Conservation (phyloP, 1,140 invertebrate genomes). For the Paramacrobiotus metropolitanus region DNA sequence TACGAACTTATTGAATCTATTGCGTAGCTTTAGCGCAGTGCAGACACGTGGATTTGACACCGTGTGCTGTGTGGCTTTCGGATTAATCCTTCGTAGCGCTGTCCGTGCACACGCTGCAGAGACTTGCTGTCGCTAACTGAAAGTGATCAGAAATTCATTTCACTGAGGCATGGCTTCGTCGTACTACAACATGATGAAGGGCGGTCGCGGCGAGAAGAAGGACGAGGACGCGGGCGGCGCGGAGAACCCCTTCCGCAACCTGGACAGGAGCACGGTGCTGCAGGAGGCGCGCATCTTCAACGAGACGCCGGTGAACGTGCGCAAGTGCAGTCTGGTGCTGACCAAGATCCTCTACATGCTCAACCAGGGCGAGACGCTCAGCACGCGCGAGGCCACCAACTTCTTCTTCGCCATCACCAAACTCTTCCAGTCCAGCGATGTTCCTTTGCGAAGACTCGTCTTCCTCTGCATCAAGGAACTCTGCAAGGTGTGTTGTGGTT, state of each 20-base stretch:
- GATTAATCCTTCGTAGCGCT: too few species aligned
- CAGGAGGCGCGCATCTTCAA: conserved; percentile 94
- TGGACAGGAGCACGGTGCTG: conserved; percentile 78
- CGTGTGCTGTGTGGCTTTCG: too few species aligned
- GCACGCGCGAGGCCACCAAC: conserved; percentile 82
- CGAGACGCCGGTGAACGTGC: conserved; percentile 81
- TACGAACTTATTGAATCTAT: too few species aligned
- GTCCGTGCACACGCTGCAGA: too few species aligned
- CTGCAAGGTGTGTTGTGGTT: conserved; percentile 34
- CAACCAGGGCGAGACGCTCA: conserved; percentile 75
- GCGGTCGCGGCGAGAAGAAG: conserved; percentile 8
- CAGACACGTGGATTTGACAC: too few species aligned
- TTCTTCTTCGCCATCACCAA: conserved; percentile 99
- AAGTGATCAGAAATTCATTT: too few species aligned
- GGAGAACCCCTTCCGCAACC: conserved; percentile 65
- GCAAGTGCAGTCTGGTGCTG: conserved; percentile 83
- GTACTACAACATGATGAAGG: too few species aligned
- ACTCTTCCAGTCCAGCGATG: conserved; percentile 88
- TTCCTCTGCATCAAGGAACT: conserved; percentile 95
- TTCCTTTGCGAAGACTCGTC: conserved; percentile 71
- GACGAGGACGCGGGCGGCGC: conserved; percentile 18
- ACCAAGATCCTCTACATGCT: conserved; percentile 88
- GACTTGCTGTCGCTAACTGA: too few species aligned
- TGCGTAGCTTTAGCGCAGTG: too few species aligned
- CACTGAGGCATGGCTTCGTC: too few species aligned